Evolutionary conservation across 2,888 invertebrate species (phyloP), one percentile per base, ranked within the genome.

Genomic region (Aphidoletes aphidimyza): DNA sequence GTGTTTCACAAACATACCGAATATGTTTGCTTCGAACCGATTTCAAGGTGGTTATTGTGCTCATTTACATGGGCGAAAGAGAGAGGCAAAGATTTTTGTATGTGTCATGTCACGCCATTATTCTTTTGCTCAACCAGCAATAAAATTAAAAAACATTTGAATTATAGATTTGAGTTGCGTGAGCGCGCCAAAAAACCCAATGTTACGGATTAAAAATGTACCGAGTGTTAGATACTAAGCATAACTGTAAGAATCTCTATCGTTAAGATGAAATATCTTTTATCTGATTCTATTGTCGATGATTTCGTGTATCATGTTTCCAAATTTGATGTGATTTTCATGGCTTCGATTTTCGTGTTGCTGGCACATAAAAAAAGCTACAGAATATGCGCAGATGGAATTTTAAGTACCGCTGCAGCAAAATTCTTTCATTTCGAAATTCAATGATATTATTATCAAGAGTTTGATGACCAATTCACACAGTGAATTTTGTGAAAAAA

Each of bases 251-350:
- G 42, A 42, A 9, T 14, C 42, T 54, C 54, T 22, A 54, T 54
- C 54, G 54, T 54, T 1, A 69, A 22, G n/a, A 69, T 34, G 26
- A 69, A n/a, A n/a, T 69, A 30, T 2, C 69, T 69, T 69, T 69
- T 69, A 30, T 69, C 17, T 11, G 69, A 69, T 30, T 69, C 69
- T 26, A 69, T 69, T 69, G 69, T 69, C 30, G 30, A 6, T 26
- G 54, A 26, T 54, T 17, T 11, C 54, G 34, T 3, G 14, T 69
- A 69, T 69, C 69, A 69, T 14, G 30, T 69, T 69, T 69, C 69
- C 30, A 69, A 69, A 69, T 69, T 69, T 69, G 8, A 69, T 69
- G n/a, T 69, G 14, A 69, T 69, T 69, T 69, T 69, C 26, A 54
- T 8, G 11, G 3, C 54, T 54, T 26, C 22, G 54, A 2, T 3